phyloP scores from a whole-genome alignment of 2,888 invertebrate genomes.

The Caenorhabditis sp. region DNA sequence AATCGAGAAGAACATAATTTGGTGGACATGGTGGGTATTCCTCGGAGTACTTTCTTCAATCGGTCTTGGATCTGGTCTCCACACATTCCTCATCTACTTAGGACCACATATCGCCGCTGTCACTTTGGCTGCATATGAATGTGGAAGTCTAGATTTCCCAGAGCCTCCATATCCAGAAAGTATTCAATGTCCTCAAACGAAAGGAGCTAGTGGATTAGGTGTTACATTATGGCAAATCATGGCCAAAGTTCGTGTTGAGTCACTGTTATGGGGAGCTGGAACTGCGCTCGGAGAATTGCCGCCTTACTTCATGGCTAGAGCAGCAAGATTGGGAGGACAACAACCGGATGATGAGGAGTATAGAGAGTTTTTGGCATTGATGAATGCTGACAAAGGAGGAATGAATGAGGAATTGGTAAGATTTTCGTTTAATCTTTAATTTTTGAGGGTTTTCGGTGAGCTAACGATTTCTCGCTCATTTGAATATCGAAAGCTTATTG shows the following conservation, averaged over 20 bases:
- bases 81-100: slow-evolving; percentile 96
- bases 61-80: slow-evolving; percentile 94
- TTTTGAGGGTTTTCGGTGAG: too few species aligned
- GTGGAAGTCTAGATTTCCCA: slow-evolving; percentile 91
- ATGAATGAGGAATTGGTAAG: slow-evolving; percentile 64
- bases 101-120: slow-evolving; percentile 99
- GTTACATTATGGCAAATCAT: slow-evolving; percentile 91
- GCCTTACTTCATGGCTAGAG: slow-evolving; percentile 99
- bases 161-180: slow-evolving; percentile 95
- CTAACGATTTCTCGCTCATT: too few species aligned
- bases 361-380: slow-evolving; percentile 78
- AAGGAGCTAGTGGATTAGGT: slow-evolving; percentile 30
- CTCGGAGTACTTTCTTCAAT: slow-evolving; percentile 95
- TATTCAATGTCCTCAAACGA: slow-evolving; percentile 71
- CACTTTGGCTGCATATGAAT: slow-evolving; percentile 96
- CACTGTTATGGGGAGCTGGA: slow-evolving; percentile 89
- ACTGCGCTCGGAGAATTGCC: slow-evolving; percentile 98
- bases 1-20: slow-evolving; percentile 74
- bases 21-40: slow-evolving; percentile 84
- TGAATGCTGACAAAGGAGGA: slow-evolving; percentile 74
- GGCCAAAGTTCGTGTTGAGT: slow-evolving; percentile 91
- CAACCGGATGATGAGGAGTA: slow-evolving; percentile 78
- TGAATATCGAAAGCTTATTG: neutral
- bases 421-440: neutral
- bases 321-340: slow-evolving; percentile 75